Percentiles rank a stretch among this genome's conserved stretches.
Conservation (phyloP, 1,140 invertebrate genomes). For the Lasioglossum baleicum region DNA sequence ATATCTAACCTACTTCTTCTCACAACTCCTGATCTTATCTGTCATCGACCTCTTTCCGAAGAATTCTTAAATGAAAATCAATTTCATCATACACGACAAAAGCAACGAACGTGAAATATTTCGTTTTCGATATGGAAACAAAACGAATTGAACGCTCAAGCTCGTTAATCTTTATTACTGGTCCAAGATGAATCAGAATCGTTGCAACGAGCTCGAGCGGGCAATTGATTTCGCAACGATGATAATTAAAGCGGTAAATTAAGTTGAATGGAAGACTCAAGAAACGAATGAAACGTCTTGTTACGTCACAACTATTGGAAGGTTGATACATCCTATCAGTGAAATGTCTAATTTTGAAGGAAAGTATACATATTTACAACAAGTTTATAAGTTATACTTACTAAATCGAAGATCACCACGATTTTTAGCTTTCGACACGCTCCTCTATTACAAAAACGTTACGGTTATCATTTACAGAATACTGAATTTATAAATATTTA, state of each 20-base stretch:
- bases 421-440: background rate
- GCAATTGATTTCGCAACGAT: background rate
- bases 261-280: conserved; percentile 3
- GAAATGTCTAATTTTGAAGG: background rate
- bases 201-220: background rate
- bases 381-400: background rate
- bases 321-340: background rate
- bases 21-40: background rate
- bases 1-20: background rate
- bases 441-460: background rate
- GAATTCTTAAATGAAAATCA: conserved; percentile 14
- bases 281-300: background rate
- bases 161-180: background rate
- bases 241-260: too few relatives aligned
- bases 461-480: background rate
- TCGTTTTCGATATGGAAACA: background rate
- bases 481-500: background rate
- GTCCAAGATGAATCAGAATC: background rate
- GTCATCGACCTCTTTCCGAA: background rate
- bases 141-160: background rate
- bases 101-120: background rate
- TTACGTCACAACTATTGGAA: background rate
- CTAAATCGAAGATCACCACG: background rate
- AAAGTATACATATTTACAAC: background rate
- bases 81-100: conserved; percentile 23